Base-by-base conservation (phyloP, 2,888 invertebrate species). In the Deilephila elpenor region DNA sequence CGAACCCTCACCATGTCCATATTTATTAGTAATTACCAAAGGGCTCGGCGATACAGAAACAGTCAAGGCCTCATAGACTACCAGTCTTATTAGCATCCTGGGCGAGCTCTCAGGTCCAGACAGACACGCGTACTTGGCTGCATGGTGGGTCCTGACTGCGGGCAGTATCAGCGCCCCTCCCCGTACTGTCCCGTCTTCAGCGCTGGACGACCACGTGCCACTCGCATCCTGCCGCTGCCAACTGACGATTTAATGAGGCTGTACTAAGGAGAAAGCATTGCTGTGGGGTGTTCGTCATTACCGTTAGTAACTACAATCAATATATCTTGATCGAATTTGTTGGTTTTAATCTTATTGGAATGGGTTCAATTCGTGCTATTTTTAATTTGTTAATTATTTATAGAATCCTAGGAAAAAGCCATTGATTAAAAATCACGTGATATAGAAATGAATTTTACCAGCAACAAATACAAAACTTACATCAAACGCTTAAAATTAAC, bases 121-220 rank as follows among this genome's bases (percentile, higher is more conserved):
- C n/a, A 96, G 95, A 86, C 97, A 97, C 56, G 96, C 96, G 90
- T 97, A 97, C 78, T 96, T 90, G 0, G 96, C 96, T 1, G 96
- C 95, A 83, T 97, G 97, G 77, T 96, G 95, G 2, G 95, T 91
- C 73, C 96, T 95, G 59, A 96, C 96, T 72, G 96, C 95, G 19
- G 96, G 94, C 72, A 97, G 78, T 8, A 95, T 83, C 2, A 94
- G 84, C 0, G 93, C 87, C 0, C 91, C 91, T 0, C 89, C 89
- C 0, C 91, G 86, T 0, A 92, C 90, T 0, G 87, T 86, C 1
- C 91, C 93, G 73, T 94, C 94, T 5, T 85, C 86, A 0, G 91
- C 80, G 2, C 87, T 85, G 1, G 88, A 79, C 5, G 86, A 82
- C 94, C 94, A 94, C 0, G 89, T 84, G 0, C 93, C 93, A 59